Percentiles rank a stretch among this genome's conserved stretches.
These are phyloP conservation scores for Pogonocherus hispidulus DNA, from an alignment of 2,888 invertebrate genomes.

Conservation along the genomic window DNA sequence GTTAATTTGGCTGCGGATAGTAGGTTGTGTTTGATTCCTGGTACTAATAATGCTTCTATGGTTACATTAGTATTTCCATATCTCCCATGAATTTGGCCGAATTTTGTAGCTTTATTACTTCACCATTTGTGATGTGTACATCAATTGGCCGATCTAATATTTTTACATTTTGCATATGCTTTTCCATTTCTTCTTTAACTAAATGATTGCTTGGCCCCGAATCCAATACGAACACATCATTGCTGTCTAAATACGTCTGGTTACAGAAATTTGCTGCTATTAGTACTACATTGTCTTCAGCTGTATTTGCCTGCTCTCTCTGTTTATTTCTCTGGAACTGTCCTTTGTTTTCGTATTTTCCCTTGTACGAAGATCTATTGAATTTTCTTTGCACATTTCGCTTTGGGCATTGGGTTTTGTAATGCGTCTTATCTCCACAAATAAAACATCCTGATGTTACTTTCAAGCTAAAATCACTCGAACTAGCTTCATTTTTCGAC, in stretches of 20 bases:
- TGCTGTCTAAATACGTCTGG: conserved; percentile 13
- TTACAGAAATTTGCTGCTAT: conserved; percentile 25
- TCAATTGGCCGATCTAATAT: conserved; percentile 2
- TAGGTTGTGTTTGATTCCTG: conserved; percentile 34
- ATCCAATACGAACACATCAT: conserved; percentile 31
- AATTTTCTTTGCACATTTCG: not conserved
- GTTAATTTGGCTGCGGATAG: conserved; percentile 32
- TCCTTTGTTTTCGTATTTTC: no score
- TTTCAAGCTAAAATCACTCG: not conserved
- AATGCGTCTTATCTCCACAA: not conserved
- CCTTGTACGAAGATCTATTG: no score
- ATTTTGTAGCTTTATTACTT: conserved; percentile 25
- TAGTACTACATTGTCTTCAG: not conserved
- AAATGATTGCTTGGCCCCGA: conserved; percentile 37
- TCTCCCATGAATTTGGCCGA: conserved; percentile 20
- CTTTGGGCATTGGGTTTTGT: not conserved
- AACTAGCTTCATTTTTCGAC: not conserved
- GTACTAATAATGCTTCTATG: conserved; percentile 32
- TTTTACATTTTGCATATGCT: conserved; percentile 31
- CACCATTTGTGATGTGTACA: conserved; percentile 31
- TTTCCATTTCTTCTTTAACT: conserved; percentile 24
- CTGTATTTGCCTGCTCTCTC: not conserved
- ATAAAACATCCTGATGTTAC: not conserved
- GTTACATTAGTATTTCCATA: conserved; percentile 26
- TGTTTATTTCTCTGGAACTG: no score